Base-by-base conservation (phyloP, 2,888 invertebrate genomes). In the Scaptomyza flava region DNA sequence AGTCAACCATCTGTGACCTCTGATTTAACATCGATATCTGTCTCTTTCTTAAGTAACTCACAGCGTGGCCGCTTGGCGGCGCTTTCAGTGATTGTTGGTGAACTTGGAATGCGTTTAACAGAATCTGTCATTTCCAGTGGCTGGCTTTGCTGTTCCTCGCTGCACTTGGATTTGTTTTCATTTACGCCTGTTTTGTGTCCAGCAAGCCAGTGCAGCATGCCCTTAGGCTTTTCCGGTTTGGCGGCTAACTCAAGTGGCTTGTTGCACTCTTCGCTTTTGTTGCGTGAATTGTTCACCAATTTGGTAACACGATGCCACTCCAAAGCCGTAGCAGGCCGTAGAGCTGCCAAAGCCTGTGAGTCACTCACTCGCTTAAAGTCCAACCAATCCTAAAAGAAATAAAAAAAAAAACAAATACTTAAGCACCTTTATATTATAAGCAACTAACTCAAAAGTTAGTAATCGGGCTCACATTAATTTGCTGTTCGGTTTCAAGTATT, bases 281-380 rank as follows among this genome's bases (percentile, higher is more conserved):
- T 94, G 61, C 94, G 93, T 0, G 95, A 94, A 89, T 95, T 96
- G 86, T 96, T 96, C 0, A 97, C 96, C 46, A 93, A 83, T 45
- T 93, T 94, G 1, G 95, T 94, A 0, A 97, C 96, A 59, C 94
- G 94, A 90, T 96, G 94, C 94, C 95, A 95, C 27, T 92, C 89
- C 33, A 97, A 81, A 23, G 92, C 75, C 9, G 92, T 92, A 0
- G 93, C 92, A 33, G 94, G 94, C 12, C 89, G 86, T 27, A 92
- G 60, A 0, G 88, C 69, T 89, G 92, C 93, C 79, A 95, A 90
- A 61, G 93, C 93, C 92, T 93, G 53, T 91, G 87, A 91, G 58
- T 93, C 90, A 30, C 93, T 89, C 0, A 95, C 93, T 60, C 93
- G 91, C 59, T 93, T 93, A 62, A 93, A 93, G 85, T 95, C 93